phyloP scores from a whole-genome alignment of 1,140 invertebrate species.

The Xylocopa sonorina region DNA sequence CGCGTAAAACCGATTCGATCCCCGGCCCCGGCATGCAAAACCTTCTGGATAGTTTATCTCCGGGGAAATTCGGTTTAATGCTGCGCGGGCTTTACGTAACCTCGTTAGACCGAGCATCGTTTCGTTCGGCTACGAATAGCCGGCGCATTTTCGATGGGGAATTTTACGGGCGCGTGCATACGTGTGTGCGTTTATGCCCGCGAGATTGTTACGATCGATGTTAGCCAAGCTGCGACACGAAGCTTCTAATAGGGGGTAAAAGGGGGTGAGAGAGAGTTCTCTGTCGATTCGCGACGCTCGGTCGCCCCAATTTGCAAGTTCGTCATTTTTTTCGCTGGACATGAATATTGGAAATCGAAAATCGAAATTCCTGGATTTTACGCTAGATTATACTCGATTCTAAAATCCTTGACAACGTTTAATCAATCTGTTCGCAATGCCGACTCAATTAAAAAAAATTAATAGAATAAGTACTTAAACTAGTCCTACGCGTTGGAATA shows the following conservation, averaged over 20 bases:
- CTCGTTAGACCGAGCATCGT: constrained; percentile 23
- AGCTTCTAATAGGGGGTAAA: too few relatives aligned
- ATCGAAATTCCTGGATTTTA: too few relatives aligned
- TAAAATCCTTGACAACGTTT: too few relatives aligned
- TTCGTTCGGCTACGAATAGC: constrained; percentile 7
- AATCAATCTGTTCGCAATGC: too few relatives aligned
- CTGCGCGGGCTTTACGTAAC: not conserved
- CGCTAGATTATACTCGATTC: too few relatives aligned
- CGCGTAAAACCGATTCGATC: not conserved
- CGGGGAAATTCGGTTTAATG: constrained; percentile 14
- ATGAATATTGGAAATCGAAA: too few relatives aligned
- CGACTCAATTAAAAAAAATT: too few relatives aligned
- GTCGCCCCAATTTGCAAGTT: not conserved
- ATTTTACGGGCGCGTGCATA: not conserved
- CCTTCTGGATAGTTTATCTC: not conserved
- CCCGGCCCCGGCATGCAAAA: not conserved
- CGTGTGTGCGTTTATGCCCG: not conserved
- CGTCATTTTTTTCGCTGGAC: not conserved
- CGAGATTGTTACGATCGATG: not conserved
- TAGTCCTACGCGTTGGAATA: too few relatives aligned
- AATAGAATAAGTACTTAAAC: too few relatives aligned
- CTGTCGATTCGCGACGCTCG: not conserved
- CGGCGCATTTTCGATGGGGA: not conserved
- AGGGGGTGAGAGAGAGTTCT: not conserved
- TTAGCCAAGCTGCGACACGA: not conserved